A percentile compares a stretch with the other conserved stretches of the same genome.
phyloP scores from a whole-genome alignment of 2,113 vertebrate genomes.

The Scomber japonicus region DNA sequence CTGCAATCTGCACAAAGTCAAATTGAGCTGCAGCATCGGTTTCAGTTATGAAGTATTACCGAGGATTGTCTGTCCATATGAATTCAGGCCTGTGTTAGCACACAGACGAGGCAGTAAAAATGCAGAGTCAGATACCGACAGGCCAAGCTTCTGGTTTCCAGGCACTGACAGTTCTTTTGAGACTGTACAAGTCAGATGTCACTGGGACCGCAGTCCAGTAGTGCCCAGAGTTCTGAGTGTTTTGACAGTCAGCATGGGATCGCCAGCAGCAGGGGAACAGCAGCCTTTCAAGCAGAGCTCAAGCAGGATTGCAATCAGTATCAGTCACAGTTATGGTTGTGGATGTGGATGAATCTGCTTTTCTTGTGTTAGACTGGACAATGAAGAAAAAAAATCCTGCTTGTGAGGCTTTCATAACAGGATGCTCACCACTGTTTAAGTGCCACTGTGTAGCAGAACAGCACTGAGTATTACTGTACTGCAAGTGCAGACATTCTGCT shows the following conservation, averaged over 20 bases:
- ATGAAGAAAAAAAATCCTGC: conserved; percentile 17
- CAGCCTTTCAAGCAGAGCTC: conserved; percentile 27
- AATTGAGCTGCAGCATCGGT: background rate
- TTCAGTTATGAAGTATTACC: conserved; percentile 1
- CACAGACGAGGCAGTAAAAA: conserved; percentile 39
- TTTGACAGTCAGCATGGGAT: conserved; percentile 69
- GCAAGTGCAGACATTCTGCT: conserved; percentile 76
- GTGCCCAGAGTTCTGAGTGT: conserved; percentile 44
- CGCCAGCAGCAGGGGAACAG: conserved; percentile 37
- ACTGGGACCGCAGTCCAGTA: conserved; percentile 53
- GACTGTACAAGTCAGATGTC: conserved; percentile 67
- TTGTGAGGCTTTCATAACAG: conserved; percentile 18
- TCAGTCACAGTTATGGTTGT: conserved; percentile 36
- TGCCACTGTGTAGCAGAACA: conserved; percentile 47
- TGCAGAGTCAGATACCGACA: conserved; percentile 58
- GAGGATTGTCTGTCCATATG: conserved; percentile 5
- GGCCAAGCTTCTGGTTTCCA: conserved; percentile 49
- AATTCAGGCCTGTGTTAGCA: conserved; percentile 7
- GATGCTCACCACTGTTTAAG: conserved; percentile 37
- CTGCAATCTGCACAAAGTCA: conserved; percentile 37
- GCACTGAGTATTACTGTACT: conserved; percentile 47
- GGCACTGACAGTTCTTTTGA: conserved; percentile 63
- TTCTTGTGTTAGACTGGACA: conserved; percentile 29
- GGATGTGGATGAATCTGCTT: conserved; percentile 23
- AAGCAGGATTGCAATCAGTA: conserved; percentile 44